phyloP scores from a whole-genome alignment of 2,797 vertebrate species.

The Sciurus carolinensis region DNA sequence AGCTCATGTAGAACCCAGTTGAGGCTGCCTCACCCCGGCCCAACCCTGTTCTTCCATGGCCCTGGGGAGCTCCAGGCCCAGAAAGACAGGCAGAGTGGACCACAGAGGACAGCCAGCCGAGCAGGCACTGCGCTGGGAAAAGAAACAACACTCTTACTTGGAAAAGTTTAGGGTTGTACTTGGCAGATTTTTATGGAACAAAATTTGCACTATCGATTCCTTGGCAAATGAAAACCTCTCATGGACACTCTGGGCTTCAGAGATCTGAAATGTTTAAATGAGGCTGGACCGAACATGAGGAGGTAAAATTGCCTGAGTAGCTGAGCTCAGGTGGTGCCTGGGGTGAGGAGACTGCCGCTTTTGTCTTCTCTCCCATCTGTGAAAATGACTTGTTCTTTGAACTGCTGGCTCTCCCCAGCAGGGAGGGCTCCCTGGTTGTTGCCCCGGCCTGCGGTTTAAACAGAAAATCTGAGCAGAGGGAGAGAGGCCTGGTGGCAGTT shows the following conservation, averaged over 20 bases:
- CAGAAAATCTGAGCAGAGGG: constrained; percentile 27
- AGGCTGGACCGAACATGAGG: background rate
- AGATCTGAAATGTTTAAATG: constrained; percentile 71
- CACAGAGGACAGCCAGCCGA: background rate
- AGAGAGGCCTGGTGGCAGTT: background rate
- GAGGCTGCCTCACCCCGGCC: background rate
- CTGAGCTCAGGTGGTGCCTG: constrained; percentile 63
- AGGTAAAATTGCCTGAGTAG: constrained; percentile 59
- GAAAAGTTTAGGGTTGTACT: constrained; percentile 71
- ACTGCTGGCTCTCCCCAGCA: background rate
- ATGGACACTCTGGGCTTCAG: constrained; percentile 63
- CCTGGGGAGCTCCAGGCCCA: background rate
- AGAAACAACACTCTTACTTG: constrained; percentile 35
- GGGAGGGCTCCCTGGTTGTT: background rate
- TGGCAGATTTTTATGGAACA: constrained; percentile 73
- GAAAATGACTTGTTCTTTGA: constrained; percentile 71
- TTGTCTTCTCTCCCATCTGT: constrained; percentile 29
- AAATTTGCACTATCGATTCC: constrained; percentile 79
- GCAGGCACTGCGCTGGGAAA: background rate
- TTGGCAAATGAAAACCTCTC: constrained; percentile 70
- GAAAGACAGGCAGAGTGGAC: background rate
- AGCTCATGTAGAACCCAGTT: background rate
- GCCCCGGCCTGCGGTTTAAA: background rate
- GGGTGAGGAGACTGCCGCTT: constrained; percentile 30
- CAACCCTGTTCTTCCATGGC: background rate